Conservation (phyloP, 2,113 vertebrate genomes). For the Prionailurus bengalensis region DNA sequence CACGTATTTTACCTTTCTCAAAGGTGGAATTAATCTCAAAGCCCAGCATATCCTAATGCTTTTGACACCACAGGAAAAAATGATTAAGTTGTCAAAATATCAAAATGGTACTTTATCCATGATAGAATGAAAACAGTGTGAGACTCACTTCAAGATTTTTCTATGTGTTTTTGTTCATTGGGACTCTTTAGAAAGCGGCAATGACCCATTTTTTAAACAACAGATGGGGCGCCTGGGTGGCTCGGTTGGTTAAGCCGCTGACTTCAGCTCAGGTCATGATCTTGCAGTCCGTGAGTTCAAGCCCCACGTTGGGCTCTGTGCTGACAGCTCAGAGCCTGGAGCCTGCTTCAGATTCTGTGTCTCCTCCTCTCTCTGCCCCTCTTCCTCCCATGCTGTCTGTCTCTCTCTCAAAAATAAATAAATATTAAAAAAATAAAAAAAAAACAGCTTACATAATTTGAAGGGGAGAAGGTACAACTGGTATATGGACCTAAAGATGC, state of each 20-base stretch:
- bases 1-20: background rate
- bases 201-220: background rate
- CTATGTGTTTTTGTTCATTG: background rate
- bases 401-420: too few species aligned
- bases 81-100: conserved; percentile 47
- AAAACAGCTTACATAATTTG: background rate
- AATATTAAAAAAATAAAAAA: background rate
- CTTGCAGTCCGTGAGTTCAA: too few species aligned
- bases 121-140: conserved; percentile 3
- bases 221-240: too few species aligned
- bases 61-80: conserved; percentile 40
- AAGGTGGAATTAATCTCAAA: background rate
- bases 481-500: background rate
- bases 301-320: too few species aligned
- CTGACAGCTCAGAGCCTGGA: too few species aligned
- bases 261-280: too few species aligned
- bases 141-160: conserved; percentile 27
- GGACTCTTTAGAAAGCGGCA: background rate
- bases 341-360: too few species aligned
- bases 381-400: too few species aligned
- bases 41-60: background rate
- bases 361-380: too few species aligned
- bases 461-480: background rate
- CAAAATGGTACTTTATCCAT: background rate
- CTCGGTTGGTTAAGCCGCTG: too few species aligned